Base-by-base conservation (phyloP, 2,888 invertebrate genomes). In the Mimachlamys varia region DNA sequence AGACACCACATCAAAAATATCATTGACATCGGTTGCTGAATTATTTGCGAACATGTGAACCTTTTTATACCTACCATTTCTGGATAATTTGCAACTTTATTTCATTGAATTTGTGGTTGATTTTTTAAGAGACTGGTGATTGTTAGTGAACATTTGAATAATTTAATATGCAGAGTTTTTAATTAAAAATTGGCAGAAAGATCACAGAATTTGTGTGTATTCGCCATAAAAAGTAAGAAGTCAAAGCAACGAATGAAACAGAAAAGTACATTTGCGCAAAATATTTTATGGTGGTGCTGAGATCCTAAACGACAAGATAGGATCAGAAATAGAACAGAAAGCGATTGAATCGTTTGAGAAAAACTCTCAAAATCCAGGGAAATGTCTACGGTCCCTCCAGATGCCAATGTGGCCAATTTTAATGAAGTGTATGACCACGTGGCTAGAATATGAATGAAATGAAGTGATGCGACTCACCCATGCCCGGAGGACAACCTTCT, bases 401-500 rank as follows among this genome's bases (percentile, higher is more conserved):
- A 53, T 88, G 50, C n/a, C 88, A 44, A 44, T 49, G 44, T 49
- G 50, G 88, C n/a, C 50, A 50, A 49, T 88, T 88, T 88, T 88
- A 76, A 76, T 76, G 76, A 76, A 58, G 58, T 58, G 76, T 76
- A 33, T 88, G 44, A 88, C 44, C 88, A 44, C 88, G 50, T 88
- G 50, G n/a, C 44, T 44, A 27, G 50, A 22, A 17, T 49, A 88
- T 49, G 50, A 49, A 49, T 33, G 49, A 88, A 88, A 27, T 88
- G 27, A 55, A 58, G 55, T 53, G 37, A 88, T 27, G 87, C 62
- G 53, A 92, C 95, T 94, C 91, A 95, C 95, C 95, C 91, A 95
- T 90, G 53, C 92, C 92, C n/a, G 91, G 94, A 33, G 94, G 91
- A 92, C 95, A 95, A 12, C 93, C 94, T 88, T 95, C 94, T 37